Base-by-base conservation (phyloP, 2,797 vertebrate genomes). In the Chelidonichthys spinosus region DNA sequence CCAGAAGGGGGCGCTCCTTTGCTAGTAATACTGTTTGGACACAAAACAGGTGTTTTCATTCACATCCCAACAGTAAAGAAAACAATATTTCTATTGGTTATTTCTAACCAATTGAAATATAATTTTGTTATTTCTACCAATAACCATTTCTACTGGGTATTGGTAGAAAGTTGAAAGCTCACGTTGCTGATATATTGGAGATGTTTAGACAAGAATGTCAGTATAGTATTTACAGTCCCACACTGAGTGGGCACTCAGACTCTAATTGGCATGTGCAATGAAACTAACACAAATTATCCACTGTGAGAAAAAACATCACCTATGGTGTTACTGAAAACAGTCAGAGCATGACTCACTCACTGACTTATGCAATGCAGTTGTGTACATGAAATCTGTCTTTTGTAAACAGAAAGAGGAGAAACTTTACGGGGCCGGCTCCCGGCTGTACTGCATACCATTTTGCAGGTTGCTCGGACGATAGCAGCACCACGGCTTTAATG, bases 1-100 rank as follows among this genome's bases (percentile, higher is more conserved):
- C 90, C 92, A 92, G 64, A 39, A 84, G 90, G 64, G 73, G 92
- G 90, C 83, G 36, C 53, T 78, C n/a, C 9, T 53, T 25, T n/a
- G 15, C 50, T 65, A 66, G 46, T 10, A 25, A 25, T 49, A 18
- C 15, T 46, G 52, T 63, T 63, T 50, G 62, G 11, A 53, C 52
- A 2, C 66, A 60, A 67, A 82, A 65, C 66, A 63, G 75, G 80
- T 76, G 58, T 83, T 33, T 46, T 65, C 47, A 60, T 70, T 82
- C 69, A 72, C 58, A 69, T 68, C 37, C 9, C 10, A 43, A 37
- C 49, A 61, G 43, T 71, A 11, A 66, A 78, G 53, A 25, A 25
- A 25, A 1, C 25, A 25, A 25, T 25, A 25, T 25, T 25, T 25
- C 25, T 25, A 25, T 25, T 25, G 25, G 25, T 25, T 25, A 25